Percentiles rank a stretch among this genome's conserved stretches.
Conservation (phyloP, 2,113 vertebrate species). For the Odontophorus gujanensis region DNA sequence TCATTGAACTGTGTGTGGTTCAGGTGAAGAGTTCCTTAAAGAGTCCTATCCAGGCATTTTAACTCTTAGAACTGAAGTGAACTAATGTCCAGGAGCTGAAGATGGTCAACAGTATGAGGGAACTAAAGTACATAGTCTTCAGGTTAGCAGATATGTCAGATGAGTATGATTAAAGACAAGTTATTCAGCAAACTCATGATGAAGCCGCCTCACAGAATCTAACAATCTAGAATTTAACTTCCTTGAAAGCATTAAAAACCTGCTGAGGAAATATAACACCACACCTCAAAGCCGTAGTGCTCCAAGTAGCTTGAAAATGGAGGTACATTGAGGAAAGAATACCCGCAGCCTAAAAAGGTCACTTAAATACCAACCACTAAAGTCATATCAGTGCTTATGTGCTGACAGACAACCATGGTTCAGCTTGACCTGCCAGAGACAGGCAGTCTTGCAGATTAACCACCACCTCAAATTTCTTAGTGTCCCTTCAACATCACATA, state of each 20-base stretch:
- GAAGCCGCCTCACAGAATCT: background rate
- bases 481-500: fast-evolving
- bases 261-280: background rate
- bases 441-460: background rate
- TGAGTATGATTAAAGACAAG: background rate
- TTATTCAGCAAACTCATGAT: background rate
- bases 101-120: background rate
- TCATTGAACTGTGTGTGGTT: background rate
- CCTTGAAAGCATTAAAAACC: background rate
- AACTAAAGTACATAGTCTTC: background rate
- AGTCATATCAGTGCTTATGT: background rate
- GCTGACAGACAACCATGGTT: background rate
- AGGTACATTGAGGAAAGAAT: background rate
- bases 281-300: background rate
- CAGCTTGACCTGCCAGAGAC: background rate
- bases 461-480: no score
- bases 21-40: constrained; percentile 1
- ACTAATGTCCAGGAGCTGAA: background rate
- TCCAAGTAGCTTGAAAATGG: background rate
- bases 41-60: constrained; percentile 22
- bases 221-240: background rate
- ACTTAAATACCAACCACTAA: background rate
- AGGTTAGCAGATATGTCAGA: background rate
- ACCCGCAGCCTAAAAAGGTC: background rate
- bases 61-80: background rate